Conservation (phyloP, 1,140 invertebrate genomes). For the Laodelphax striatellus region DNA sequence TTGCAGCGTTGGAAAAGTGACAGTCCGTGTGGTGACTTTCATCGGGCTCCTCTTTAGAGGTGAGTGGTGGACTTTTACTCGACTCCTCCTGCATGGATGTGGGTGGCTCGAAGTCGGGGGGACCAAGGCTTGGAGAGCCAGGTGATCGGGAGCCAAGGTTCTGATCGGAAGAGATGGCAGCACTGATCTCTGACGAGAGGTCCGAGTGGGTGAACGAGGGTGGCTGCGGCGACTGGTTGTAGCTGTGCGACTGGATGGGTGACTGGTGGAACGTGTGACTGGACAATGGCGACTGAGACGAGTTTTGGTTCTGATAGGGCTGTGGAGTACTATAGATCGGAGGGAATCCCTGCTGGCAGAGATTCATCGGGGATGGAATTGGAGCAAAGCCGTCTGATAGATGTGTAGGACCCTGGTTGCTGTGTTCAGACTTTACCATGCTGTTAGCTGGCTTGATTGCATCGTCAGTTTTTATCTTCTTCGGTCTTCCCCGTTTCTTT, state of each 20-base stretch:
- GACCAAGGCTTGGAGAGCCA: slow-evolving; percentile 52
- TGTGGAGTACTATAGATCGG: slow-evolving; percentile 36
- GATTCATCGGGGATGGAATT: slow-evolving; percentile 37
- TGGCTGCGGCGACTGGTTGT: slow-evolving; percentile 37
- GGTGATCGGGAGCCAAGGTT: slow-evolving; percentile 44
- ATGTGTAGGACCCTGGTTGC: slow-evolving; percentile 24
- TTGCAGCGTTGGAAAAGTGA: slow-evolving; percentile 38
- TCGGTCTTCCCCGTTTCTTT: slow-evolving; percentile 77
- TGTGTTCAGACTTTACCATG: slow-evolving; percentile 24
- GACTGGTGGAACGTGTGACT: slow-evolving; percentile 26
- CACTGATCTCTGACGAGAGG: slow-evolving; percentile 61
- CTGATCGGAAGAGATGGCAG: slow-evolving; percentile 59
- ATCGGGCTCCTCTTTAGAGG: slow-evolving; percentile 19
- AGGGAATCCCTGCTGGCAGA: slow-evolving; percentile 31
- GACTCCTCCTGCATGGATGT: slow-evolving; percentile 42
- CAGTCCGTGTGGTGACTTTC: slow-evolving; percentile 32
- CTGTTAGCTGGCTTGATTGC: slow-evolving; percentile 18
- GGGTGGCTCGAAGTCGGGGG: slow-evolving; percentile 64
- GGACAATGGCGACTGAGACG: slow-evolving; percentile 25
- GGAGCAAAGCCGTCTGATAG: slow-evolving; percentile 39
- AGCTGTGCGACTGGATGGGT: slow-evolving; percentile 25
- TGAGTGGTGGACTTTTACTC: slow-evolving; percentile 24
- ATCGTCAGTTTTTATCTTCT: slow-evolving; percentile 54
- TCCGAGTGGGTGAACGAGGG: slow-evolving; percentile 58
- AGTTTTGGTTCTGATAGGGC: slow-evolving; percentile 21